These are phyloP conservation scores for Lingula anatina DNA, from an alignment of 2,888 invertebrate genomes.

Conservation along the genomic window DNA sequence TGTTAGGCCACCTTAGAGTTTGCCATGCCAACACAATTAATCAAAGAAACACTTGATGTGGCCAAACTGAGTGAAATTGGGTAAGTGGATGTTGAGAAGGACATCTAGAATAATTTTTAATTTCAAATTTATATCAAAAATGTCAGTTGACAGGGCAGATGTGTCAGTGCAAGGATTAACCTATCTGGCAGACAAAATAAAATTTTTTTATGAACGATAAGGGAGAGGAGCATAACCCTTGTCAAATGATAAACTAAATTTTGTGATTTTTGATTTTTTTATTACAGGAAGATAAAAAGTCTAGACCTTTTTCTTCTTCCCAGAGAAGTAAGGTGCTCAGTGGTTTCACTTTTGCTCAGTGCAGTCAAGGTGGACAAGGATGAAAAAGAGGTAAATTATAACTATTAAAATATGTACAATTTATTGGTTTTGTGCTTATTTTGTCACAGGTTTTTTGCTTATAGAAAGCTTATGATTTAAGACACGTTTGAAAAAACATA, in stretches of 20 bases:
- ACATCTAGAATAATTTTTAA: no score
- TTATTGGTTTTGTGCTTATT: not conserved
- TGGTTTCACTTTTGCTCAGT: constrained; percentile 37
- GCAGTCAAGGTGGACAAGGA: constrained; percentile 47
- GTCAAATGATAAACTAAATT: no score
- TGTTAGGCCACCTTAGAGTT: constrained; percentile 45
- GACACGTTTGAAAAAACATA: no score
- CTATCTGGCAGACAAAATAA: no score
- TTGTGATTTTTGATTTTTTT: constrained; percentile 5
- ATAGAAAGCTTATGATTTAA: no score
- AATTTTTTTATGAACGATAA: no score
- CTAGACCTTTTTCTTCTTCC: constrained; percentile 46
- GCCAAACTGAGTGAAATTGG: constrained; percentile 35
- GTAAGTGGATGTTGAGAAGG: constrained; percentile 25
- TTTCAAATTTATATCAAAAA: no score
- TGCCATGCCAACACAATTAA: constrained; percentile 39
- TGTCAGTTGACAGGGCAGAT: no score
- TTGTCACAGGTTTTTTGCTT: not conserved
- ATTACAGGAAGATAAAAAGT: constrained; percentile 30
- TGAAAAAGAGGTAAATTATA: constrained; percentile 29
- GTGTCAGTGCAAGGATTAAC: no score
- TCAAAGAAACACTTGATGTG: constrained; percentile 35
- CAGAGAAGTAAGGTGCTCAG: constrained; percentile 28
- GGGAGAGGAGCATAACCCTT: no score
- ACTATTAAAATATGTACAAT: not conserved